Evolutionary conservation across 2,797 vertebrate species (phyloP).

Genomic region (Notolepis coatsorum): DNA sequence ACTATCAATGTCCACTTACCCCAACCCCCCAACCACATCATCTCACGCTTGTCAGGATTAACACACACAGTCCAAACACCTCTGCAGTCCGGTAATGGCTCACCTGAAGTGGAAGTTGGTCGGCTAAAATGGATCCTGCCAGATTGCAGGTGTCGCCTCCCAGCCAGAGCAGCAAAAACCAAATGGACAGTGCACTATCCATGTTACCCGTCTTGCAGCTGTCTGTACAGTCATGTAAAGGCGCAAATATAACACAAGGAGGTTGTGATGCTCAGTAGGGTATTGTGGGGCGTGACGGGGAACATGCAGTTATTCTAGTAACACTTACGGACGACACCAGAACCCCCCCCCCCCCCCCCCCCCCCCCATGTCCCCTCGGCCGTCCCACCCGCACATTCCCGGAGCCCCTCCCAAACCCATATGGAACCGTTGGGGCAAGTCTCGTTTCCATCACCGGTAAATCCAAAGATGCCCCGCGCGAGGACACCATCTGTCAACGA

Average conservation of each 20-base stretch:
- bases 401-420: slow-evolving; percentile 88
- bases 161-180: slow-evolving; percentile 95
- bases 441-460: slow-evolving; percentile 71
- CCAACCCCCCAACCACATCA: too few relatives aligned
- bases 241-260: background rate
- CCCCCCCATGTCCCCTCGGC: slow-evolving; percentile 87
- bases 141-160: slow-evolving; percentile 93
- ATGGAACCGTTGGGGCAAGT: slow-evolving; percentile 89
- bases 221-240: background rate
- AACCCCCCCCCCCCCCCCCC: too few relatives aligned
- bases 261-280: background rate
- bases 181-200: slow-evolving; percentile 93
- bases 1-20: background rate
- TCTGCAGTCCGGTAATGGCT: background rate
- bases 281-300: too few relatives aligned
- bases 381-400: slow-evolving; percentile 89
- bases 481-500: slow-evolving; percentile 51
- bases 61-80: background rate
- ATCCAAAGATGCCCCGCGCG: slow-evolving; percentile 16
- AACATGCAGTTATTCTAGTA: too few relatives aligned
- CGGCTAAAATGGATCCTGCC: slow-evolving; percentile 91
- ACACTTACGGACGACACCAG: slow-evolving; percentile 96
- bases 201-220: slow-evolving; percentile 90
- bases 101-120: slow-evolving; percentile 97
- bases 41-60: background rate